Base-by-base conservation (phyloP, 1,140 invertebrate genomes). In the Musca vetustissima region DNA sequence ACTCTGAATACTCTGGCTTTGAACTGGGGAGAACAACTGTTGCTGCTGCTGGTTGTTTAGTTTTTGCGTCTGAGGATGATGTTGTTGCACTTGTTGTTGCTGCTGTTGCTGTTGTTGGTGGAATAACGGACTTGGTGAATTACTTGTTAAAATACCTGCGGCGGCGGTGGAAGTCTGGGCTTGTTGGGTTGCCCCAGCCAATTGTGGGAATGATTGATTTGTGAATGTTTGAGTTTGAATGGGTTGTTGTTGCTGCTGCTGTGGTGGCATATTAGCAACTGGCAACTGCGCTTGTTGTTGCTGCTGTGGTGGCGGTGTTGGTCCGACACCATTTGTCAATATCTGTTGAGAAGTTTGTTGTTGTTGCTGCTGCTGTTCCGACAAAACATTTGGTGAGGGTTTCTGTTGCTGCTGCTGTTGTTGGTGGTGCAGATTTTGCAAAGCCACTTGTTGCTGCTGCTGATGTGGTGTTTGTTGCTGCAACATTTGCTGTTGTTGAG, bases 201-300 rank as follows among this genome's bases (percentile, higher is more conserved):
- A 83, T 22, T 83, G 82, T 28, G 86, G 83, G 73, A 88, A 92
- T 69, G 88, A 90, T 74, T 92, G 91, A 83, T 93, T 93, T 28
- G 91, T 93, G 74, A 91, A 93, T 25, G 91, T 92, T 79, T 92
- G 90, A 7, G 89, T 87, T 11, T 90, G 89, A 74, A 92, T 92
- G 22, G 88, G 71, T 52, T 74, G 75, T 24, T 71, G 47, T 49
- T 64, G 69, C 25, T 67, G 61, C n/a, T 64, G 53, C 25, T 59
- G 57, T 11, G 25, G 25, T 24, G 52, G 21, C n/a, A 73, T 64
- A 9, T 32, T 32, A 32, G 4, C 28, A 32, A 32, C 28, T 32
- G n/a, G 3, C 21, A 21, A 3, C 21, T 52, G 49, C 49, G 3
- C 3, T 17, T 52, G n/a, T 52, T 24, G 19, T 15, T 21, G 21